Conservation (phyloP, 2,113 vertebrate species). For the Oostethus manadensis region DNA sequence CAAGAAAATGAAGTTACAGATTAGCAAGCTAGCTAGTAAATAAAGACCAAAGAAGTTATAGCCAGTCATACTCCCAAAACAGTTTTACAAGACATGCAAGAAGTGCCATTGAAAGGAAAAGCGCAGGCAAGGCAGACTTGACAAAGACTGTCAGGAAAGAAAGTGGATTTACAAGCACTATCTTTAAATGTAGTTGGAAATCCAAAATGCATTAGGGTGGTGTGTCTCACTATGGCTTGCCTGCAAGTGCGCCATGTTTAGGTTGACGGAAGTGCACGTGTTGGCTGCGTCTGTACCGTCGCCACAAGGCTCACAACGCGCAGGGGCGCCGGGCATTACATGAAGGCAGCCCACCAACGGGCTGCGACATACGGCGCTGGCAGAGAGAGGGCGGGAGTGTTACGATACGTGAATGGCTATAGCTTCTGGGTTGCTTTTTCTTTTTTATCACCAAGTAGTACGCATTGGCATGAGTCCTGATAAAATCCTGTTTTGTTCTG, state of each 20-base stretch:
- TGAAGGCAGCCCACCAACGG: constrained; percentile 72
- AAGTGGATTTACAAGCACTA: constrained; percentile 17
- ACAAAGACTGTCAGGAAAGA: neutral
- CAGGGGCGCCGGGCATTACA: constrained; percentile 60
- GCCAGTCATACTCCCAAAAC: constrained; percentile 34
- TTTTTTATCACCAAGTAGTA: neutral
- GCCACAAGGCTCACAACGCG: constrained; percentile 60
- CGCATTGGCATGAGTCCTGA: neutral
- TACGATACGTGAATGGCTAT: constrained; percentile 44
- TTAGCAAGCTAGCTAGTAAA: constrained; percentile 9
- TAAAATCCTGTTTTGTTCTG: neutral
- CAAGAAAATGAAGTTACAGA: constrained; percentile 12
- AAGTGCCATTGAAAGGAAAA: constrained; percentile 13
- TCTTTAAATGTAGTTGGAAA: constrained; percentile 6
- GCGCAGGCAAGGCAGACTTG: constrained; percentile 13
- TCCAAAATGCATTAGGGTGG: neutral
- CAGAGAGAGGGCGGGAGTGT: constrained; percentile 63
- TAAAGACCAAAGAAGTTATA: constrained; percentile 45
- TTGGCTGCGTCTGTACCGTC: constrained; percentile 55
- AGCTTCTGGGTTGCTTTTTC: constrained; percentile 44
- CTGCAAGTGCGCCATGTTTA: constrained; percentile 65
- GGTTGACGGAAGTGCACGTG: constrained; percentile 56
- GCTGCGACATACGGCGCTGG: constrained; percentile 69
- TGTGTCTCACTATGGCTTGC: constrained; percentile 47
- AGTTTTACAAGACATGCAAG: constrained; percentile 25